These are phyloP conservation scores for Meloe dianella DNA, from an alignment of 2,888 invertebrate genomes.

Conservation along the genomic window DNA sequence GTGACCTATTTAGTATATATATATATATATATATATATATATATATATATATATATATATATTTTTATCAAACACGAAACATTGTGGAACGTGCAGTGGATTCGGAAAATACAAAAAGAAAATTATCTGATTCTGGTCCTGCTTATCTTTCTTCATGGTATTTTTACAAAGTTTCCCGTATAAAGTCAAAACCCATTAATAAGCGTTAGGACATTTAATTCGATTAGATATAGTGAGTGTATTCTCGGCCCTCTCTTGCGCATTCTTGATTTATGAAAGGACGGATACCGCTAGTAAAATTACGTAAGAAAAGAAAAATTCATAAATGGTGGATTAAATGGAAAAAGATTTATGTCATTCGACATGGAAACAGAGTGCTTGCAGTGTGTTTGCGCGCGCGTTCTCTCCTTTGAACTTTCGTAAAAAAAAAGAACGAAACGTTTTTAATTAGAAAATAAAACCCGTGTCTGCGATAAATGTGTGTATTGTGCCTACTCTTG, in stretches of 20 bases:
- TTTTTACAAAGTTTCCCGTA: constrained; percentile 5
- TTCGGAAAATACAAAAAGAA: too few relatives aligned
- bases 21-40: too few relatives aligned
- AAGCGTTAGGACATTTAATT: constrained; percentile 33
- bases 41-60: too few relatives aligned
- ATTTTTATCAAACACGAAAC: constrained; percentile 24
- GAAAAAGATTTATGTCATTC: constrained; percentile 40
- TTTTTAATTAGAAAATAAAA: constrained; percentile 35
- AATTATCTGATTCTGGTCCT: neutral
- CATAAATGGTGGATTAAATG: constrained; percentile 45
- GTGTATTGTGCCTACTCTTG: constrained; percentile 27
- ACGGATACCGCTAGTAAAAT: constrained; percentile 39
- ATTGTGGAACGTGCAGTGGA: too few relatives aligned
- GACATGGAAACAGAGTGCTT: neutral
- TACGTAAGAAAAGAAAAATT: constrained; percentile 42
- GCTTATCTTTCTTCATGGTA: neutral
- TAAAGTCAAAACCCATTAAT: constrained; percentile 32
- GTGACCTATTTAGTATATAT: too few relatives aligned
- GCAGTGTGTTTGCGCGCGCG: constrained; percentile 10
- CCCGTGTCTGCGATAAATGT: constrained; percentile 24
- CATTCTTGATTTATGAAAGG: constrained; percentile 40
- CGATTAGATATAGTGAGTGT: constrained; percentile 35
- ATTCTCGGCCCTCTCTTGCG: constrained; percentile 24
- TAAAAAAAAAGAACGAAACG: too few relatives aligned
- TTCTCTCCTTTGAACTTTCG: constrained; percentile 18